A percentile compares a stretch with the other conserved stretches of the same genome.
These are phyloP conservation scores for Podiceps cristatus DNA, from an alignment of 2,113 vertebrate species.

Conservation along the genomic window DNA sequence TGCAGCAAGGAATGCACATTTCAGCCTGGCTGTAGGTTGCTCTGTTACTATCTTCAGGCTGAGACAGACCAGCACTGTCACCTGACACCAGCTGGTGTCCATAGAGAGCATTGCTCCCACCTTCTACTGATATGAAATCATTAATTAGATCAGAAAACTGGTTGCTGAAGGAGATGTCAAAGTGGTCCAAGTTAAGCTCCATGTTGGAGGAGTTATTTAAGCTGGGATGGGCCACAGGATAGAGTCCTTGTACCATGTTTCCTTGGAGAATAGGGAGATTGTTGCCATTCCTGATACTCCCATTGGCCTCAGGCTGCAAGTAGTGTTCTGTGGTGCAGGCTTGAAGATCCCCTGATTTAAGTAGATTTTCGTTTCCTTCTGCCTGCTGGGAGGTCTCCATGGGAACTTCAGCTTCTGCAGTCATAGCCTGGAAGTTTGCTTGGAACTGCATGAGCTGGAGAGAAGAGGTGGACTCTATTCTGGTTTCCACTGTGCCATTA, in stretches of 20 bases:
- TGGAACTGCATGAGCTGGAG: conserved; percentile 97
- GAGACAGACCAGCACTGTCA: conserved; percentile 81
- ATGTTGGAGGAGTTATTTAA: conserved; percentile 85
- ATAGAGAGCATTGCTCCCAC: conserved; percentile 88
- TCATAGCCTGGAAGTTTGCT: conserved; percentile 89
- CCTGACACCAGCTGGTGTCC: conserved; percentile 92
- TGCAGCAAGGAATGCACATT: conserved; percentile 97
- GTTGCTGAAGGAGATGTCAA: conserved; percentile 99
- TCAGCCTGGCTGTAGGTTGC: conserved; percentile 89
- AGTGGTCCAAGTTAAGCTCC: conserved; percentile 99
- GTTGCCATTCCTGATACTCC: conserved; percentile 80
- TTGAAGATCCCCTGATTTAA: conserved; percentile 92
- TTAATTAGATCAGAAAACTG: conserved; percentile 99
- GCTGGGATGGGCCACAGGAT: conserved; percentile 88
- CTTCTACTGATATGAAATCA: conserved; percentile 97
- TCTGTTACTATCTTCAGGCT: conserved; percentile 84
- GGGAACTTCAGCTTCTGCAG: conserved; percentile 84
- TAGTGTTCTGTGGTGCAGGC: conserved; percentile 91
- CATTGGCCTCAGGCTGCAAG: conserved; percentile 86
- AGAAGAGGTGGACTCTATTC: conserved; percentile 84
- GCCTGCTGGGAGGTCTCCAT: conserved; percentile 83
- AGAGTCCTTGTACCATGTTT: conserved; percentile 93
- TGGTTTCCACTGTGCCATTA: conserved; percentile 86
- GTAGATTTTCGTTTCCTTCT: conserved; percentile 86
- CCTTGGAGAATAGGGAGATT: conserved; percentile 91